Evolutionary conservation across 2,888 invertebrate genomes (phyloP).

Genomic region (Crossocerus cetratus): DNA sequence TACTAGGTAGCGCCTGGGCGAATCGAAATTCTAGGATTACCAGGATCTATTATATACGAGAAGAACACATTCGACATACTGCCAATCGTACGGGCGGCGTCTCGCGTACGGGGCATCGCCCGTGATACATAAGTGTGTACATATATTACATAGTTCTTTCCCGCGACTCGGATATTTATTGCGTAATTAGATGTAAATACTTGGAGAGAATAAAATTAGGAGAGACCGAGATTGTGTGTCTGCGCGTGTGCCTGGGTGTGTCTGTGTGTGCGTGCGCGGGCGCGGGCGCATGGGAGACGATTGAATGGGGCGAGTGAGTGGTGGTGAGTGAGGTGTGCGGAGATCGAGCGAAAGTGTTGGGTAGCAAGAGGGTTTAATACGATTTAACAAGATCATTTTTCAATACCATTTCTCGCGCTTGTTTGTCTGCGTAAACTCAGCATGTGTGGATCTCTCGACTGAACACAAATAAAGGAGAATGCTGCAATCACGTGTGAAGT

Average conservation of each 20-base stretch:
- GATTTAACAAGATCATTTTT: constrained; percentile 55
- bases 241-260: background rate
- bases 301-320: constrained; percentile 1
- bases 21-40: constrained; percentile 24
- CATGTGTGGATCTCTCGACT: constrained; percentile 48
- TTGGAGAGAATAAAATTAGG: constrained; percentile 18
- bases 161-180: constrained; percentile 50
- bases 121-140: constrained; percentile 47
- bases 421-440: constrained; percentile 56
- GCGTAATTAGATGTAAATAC: constrained; percentile 62
- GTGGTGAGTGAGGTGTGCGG: constrained; percentile 8
- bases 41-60: constrained; percentile 3
- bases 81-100: constrained; percentile 70
- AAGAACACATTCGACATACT: constrained; percentile 69
- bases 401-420: constrained; percentile 63
- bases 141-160: constrained; percentile 44
- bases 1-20: background rate
- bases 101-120: constrained; percentile 34
- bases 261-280: too few species aligned
- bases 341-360: background rate
- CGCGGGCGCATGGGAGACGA: too few species aligned
- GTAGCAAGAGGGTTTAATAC: constrained; percentile 40
- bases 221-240: constrained; percentile 7
- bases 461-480: constrained; percentile 29
- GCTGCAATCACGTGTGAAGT: constrained; percentile 21